phyloP scores from a whole-genome alignment of 1,140 invertebrate species.

The Diuraphis noxia region DNA sequence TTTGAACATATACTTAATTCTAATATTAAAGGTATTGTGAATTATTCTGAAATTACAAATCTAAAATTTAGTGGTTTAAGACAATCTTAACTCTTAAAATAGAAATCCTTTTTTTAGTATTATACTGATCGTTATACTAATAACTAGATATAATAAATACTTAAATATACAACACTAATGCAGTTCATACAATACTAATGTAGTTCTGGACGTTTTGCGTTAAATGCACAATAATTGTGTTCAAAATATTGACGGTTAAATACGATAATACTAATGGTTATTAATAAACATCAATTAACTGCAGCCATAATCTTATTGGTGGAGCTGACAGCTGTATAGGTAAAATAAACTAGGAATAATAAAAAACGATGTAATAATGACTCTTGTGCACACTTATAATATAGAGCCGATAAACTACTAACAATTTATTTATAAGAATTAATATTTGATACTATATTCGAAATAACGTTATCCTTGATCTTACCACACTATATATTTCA shows the following conservation, averaged over 20 bases:
- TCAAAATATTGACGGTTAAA: background rate
- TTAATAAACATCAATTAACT: background rate
- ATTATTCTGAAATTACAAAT: background rate
- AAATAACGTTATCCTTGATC: background rate
- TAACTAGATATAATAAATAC: background rate
- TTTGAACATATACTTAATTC: background rate
- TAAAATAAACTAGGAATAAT: background rate
- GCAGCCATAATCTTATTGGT: background rate
- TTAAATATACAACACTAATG: background rate
- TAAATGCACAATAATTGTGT: background rate
- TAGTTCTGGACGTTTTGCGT: background rate
- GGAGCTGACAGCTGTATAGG: too few species aligned
- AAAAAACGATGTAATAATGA: background rate
- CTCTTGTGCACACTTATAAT: background rate
- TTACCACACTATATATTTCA: background rate
- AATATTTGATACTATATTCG: background rate
- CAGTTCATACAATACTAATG: background rate
- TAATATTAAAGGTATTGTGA: background rate
- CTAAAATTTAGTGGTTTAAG: background rate
- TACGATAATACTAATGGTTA: background rate
- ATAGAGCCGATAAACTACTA: background rate
- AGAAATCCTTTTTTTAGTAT: background rate
- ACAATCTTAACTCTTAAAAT: background rate
- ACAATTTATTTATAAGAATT: background rate
- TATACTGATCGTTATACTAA: too few species aligned